Evolutionary conservation across 2,888 invertebrate genomes (phyloP).

Genomic region (Tyria jacobaeae): DNA sequence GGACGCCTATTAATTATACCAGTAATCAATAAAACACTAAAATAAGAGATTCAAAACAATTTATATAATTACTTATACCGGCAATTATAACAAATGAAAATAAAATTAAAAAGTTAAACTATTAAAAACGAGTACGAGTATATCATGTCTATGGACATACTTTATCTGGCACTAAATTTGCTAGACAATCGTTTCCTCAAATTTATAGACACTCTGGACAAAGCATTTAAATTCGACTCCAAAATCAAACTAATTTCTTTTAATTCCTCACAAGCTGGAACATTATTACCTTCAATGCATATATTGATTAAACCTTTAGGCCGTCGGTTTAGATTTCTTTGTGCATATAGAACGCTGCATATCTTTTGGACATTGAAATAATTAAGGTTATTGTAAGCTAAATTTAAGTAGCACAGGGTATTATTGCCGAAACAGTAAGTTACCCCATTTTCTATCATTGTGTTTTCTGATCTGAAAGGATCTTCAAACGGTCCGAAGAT

Average conservation of each 20-base stretch:
- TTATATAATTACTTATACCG: background rate
- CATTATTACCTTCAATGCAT: conserved; percentile 64
- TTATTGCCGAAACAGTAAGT: conserved; percentile 65
- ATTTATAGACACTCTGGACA: background rate
- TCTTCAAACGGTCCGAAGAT: conserved; percentile 56
- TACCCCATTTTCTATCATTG: conserved; percentile 38
- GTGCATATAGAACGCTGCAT: conserved; percentile 54
- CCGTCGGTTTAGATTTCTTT: conserved; percentile 51
- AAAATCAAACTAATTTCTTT: conserved; percentile 55
- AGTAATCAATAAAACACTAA: background rate
- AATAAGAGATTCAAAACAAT: too few species aligned
- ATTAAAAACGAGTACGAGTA: background rate
- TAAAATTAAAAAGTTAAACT: background rate
- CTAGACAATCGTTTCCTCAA: background rate
- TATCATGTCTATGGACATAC: background rate
- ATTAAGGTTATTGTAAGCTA: conserved; percentile 66
- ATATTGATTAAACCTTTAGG: conserved; percentile 66
- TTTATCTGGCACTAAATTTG: background rate
- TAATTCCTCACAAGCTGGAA: conserved; percentile 65
- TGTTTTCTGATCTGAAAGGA: conserved; percentile 55
- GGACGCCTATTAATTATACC: too few species aligned
- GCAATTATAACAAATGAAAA: background rate
- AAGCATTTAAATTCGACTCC: conserved; percentile 35
- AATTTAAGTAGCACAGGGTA: conserved; percentile 60
- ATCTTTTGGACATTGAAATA: conserved; percentile 59